A percentile compares a stretch with the other conserved stretches of the same genome.
Evolutionary conservation across 2,113 vertebrate species (phyloP).

Genomic region (Oenanthe oenanthe): DNA sequence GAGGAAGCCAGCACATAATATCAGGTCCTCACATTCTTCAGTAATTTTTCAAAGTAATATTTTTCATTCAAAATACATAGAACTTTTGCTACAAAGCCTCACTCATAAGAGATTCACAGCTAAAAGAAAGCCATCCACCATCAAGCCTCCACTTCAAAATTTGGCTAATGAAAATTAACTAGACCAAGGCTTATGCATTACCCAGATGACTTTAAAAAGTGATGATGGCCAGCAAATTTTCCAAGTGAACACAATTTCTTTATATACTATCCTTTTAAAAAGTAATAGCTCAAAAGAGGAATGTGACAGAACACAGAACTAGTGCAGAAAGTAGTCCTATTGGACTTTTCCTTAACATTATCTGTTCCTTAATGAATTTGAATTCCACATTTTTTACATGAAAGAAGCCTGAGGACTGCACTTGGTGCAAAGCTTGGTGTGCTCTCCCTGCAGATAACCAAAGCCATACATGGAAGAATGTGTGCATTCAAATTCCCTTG

Average conservation of each 20-base stretch:
- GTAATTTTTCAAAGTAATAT: background rate
- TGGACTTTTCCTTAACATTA: background rate
- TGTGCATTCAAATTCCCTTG: background rate
- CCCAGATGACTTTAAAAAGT: background rate
- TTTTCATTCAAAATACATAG: background rate
- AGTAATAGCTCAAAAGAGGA: background rate
- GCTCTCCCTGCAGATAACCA: background rate
- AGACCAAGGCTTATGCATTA: background rate
- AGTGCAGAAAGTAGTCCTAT: background rate
- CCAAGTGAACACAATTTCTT: background rate
- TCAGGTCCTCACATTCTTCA: background rate
- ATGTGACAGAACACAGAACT: background rate
- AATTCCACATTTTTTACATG: background rate
- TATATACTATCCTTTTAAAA: background rate
- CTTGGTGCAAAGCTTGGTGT: background rate
- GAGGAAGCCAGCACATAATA: background rate
- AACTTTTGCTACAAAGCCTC: background rate
- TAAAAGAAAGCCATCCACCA: background rate
- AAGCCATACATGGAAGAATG: background rate
- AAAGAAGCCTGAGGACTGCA: background rate
- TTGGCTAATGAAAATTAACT: background rate
- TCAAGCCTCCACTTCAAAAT: background rate
- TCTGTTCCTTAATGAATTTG: background rate
- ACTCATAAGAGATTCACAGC: background rate
- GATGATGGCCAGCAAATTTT: background rate